Percentiles rank a stretch among this genome's conserved stretches.
Conservation (phyloP, 2,113 vertebrate genomes). For the Macrotis lagotis region DNA sequence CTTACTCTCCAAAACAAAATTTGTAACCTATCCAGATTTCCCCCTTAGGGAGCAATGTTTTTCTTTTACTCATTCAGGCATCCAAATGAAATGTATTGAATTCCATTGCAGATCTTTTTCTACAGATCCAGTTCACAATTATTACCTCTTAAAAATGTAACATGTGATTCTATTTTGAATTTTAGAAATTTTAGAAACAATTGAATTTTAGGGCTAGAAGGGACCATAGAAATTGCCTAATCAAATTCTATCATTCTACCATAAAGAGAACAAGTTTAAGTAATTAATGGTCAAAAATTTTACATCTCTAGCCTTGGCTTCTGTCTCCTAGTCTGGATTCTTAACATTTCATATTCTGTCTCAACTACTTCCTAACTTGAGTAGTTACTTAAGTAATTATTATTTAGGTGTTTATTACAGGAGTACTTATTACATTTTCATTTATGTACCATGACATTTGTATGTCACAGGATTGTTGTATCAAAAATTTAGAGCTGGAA, state of each 20-base stretch:
- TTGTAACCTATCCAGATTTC: neutral
- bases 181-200: constrained; percentile 14
- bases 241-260: neutral
- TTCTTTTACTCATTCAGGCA: neutral
- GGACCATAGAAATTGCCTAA: neutral
- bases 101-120: neutral
- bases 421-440: neutral
- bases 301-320: neutral
- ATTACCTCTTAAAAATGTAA: neutral
- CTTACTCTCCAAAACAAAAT: neutral
- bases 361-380: neutral
- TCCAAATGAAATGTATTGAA: neutral
- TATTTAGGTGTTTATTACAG: too few relatives aligned
- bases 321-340: neutral
- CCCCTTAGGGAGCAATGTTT: neutral
- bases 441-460: neutral
- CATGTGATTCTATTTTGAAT: constrained; percentile 15
- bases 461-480: neutral
- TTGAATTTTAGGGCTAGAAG: constrained; percentile 9
- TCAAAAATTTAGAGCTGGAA: neutral
- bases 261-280: neutral
- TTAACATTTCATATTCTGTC: neutral
- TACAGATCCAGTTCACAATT: neutral
- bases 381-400: neutral
- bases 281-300: neutral